A percentile compares a stretch with the other conserved stretches of the same genome.
Conservation (phyloP, 1,140 invertebrate species). For the Brachionus plicatilis region DNA sequence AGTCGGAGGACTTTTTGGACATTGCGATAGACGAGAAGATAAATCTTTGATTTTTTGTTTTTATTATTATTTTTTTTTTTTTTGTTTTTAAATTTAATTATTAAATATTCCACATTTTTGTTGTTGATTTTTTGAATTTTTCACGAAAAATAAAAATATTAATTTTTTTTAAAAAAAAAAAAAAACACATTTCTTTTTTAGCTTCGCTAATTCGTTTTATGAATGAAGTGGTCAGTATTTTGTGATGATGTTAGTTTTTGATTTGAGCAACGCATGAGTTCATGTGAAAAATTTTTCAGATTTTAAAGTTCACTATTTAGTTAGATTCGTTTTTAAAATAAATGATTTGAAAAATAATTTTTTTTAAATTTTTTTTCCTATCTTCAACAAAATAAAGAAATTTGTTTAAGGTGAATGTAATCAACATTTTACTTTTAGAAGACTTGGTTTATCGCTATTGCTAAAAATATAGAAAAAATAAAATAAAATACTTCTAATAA, state of each 20-base stretch:
- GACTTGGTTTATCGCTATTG: too few relatives aligned
- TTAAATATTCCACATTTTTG: not conserved
- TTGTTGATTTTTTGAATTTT: not conserved
- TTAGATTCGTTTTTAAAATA: too few relatives aligned
- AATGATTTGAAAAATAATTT: too few relatives aligned
- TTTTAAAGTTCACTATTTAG: not conserved
- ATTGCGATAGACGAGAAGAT: constrained; percentile 10
- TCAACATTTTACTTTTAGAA: too few relatives aligned
- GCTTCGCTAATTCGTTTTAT: not conserved
- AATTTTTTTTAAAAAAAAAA: not conserved
- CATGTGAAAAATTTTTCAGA: not conserved
- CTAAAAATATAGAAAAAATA: too few relatives aligned
- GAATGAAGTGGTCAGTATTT: not conserved
- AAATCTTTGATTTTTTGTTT: not conserved
- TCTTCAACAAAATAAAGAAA: too few relatives aligned
- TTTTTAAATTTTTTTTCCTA: too few relatives aligned
- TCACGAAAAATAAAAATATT: not conserved
- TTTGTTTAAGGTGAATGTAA: too few relatives aligned
- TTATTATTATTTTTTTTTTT: not conserved
- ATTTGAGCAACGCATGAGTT: not conserved
- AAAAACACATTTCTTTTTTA: not conserved
- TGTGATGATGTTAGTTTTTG: not conserved
- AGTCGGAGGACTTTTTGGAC: not conserved
- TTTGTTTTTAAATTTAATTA: not conserved
- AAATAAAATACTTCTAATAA: too few relatives aligned